Evolutionary conservation across 2,797 vertebrate genomes (phyloP).

Genomic region (Rhyacichthys aspro): DNA sequence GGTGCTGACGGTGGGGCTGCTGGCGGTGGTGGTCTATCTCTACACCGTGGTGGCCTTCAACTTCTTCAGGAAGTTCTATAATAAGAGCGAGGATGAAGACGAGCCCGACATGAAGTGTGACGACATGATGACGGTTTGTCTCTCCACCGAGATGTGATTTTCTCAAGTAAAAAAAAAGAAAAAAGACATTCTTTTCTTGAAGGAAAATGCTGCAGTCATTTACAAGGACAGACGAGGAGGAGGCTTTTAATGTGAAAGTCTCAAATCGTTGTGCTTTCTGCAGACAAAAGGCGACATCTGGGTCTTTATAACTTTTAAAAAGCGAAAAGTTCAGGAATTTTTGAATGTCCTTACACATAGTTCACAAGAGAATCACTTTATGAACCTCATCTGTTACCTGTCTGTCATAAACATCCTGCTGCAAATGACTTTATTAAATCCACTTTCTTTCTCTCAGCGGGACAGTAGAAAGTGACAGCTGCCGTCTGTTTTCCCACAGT

Average conservation of each 20-base stretch:
- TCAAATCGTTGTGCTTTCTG: slow-evolving; percentile 15
- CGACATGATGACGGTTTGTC: slow-evolving; percentile 96
- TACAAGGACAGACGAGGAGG: slow-evolving; percentile 7
- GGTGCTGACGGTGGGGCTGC: slow-evolving; percentile 94
- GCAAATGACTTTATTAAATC: too few species aligned
- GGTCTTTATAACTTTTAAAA: neutral
- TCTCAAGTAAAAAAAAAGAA: neutral
- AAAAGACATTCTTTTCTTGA: neutral
- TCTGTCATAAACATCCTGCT: too few species aligned
- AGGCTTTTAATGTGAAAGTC: slow-evolving; percentile 10
- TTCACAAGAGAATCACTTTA: too few species aligned
- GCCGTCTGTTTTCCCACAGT: slow-evolving; percentile 74
- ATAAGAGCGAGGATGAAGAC: slow-evolving; percentile 97
- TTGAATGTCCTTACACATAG: neutral
- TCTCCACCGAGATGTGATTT: neutral
- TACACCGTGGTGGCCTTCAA: slow-evolving; percentile 99
- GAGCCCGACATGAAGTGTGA: slow-evolving; percentile 99
- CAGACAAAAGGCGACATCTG: neutral
- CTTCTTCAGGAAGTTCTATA: slow-evolving; percentile 99
- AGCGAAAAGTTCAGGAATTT: neutral
- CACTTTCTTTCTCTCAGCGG: too few species aligned
- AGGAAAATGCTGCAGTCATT: neutral
- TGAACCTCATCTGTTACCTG: too few species aligned
- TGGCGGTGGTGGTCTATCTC: slow-evolving; percentile 97
- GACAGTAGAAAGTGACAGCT: neutral